Evolutionary conservation across 2,888 invertebrate species (phyloP).

Genomic region (Candidula unifasciata): DNA sequence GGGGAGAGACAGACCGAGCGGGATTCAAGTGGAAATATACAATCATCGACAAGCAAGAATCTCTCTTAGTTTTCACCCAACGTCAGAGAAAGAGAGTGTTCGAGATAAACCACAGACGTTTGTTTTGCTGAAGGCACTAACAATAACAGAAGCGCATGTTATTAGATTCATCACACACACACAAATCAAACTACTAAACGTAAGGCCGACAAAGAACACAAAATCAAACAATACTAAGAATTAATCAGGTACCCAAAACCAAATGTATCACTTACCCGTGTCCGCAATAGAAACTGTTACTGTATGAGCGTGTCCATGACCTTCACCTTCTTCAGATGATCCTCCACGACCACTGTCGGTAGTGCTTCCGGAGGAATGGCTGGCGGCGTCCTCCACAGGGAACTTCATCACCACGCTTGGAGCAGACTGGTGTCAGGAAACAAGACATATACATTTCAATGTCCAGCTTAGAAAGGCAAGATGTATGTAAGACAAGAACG

Average conservation of each 20-base stretch:
- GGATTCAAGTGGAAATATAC: no score
- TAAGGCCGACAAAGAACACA: not conserved
- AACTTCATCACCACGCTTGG: slow-evolving; percentile 23
- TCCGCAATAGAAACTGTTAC: slow-evolving; percentile 44
- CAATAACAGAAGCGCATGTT: not conserved
- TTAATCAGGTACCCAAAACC: not conserved
- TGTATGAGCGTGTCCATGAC: slow-evolving; percentile 37
- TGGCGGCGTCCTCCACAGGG: slow-evolving; percentile 51
- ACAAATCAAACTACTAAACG: no score
- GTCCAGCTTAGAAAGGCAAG: no score
- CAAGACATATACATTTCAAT: no score
- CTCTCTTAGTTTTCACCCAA: no score
- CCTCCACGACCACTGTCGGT: slow-evolving; percentile 55
- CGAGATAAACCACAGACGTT: no score
- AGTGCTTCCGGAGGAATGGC: slow-evolving; percentile 55
- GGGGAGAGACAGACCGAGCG: no score
- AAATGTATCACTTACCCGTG: slow-evolving; percentile 31
- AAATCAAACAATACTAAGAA: not conserved
- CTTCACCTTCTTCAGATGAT: slow-evolving; percentile 52
- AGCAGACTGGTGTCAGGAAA: slow-evolving; percentile 34
- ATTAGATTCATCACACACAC: not conserved
- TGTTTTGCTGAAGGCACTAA: no score
- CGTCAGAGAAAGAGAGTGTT: no score
- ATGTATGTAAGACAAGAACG: no score
- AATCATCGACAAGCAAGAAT: no score